Evolutionary conservation across 2,113 vertebrate species (phyloP).

Genomic region (Lampris megalopsis): DNA sequence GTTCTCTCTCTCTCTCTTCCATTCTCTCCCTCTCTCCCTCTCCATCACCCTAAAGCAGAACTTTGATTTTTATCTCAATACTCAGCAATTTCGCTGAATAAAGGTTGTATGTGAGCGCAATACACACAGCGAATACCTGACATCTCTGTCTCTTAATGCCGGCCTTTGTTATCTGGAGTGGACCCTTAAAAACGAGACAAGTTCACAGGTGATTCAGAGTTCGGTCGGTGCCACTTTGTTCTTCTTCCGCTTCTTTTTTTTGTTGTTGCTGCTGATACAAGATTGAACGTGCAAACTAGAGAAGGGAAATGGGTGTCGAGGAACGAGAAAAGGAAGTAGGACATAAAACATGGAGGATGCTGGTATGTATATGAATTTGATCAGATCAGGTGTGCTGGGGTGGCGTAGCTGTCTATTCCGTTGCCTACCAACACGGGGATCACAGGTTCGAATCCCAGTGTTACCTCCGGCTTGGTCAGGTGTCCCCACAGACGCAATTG

Average conservation of each 20-base stretch:
- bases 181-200: constrained; percentile 1
- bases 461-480: too few relatives aligned
- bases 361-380: too few relatives aligned
- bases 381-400: too few relatives aligned
- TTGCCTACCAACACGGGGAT: too few relatives aligned
- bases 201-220: background rate
- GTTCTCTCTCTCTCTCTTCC: constrained; percentile 49
- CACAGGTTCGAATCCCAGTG: too few relatives aligned
- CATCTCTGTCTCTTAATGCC: background rate
- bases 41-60: constrained; percentile 27
- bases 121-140: constrained; percentile 31
- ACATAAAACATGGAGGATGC: too few relatives aligned
- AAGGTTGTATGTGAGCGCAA: constrained; percentile 50
- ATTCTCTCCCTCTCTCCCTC: background rate
- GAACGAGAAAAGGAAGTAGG: too few relatives aligned
- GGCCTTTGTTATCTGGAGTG: background rate
- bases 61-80: constrained; percentile 41
- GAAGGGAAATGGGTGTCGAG: too few relatives aligned
- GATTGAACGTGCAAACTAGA: constrained; percentile 18
- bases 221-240: background rate
- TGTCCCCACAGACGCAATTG: too few relatives aligned
- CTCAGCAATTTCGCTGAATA: constrained; percentile 27
- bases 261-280: constrained; percentile 1
- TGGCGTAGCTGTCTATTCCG: too few relatives aligned
- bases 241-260: too few relatives aligned